Conservation (phyloP, 2,888 invertebrate species). For the Hetaerina titia region DNA sequence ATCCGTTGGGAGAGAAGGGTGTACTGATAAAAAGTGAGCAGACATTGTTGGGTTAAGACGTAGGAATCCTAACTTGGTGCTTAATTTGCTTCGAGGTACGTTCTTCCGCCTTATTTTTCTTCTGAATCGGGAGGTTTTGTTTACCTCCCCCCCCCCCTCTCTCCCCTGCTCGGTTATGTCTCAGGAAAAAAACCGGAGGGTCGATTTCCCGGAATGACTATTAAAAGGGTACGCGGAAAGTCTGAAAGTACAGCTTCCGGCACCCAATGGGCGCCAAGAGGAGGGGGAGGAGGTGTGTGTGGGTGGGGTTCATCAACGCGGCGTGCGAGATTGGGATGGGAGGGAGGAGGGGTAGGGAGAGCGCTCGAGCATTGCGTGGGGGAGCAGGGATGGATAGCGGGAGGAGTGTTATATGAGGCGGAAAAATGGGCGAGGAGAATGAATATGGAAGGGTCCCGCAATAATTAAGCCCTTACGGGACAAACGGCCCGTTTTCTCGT, state of each 20-base stretch:
- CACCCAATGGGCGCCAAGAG: not conserved
- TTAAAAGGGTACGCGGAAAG: conserved; percentile 14
- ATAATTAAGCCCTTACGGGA: conserved; percentile 21
- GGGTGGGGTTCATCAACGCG: not conserved
- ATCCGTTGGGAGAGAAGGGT: too few relatives aligned
- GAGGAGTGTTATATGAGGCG: not conserved
- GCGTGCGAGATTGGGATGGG: not conserved
- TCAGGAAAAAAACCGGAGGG: not conserved
- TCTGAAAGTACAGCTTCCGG: not conserved
- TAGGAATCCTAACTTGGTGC: too few relatives aligned
- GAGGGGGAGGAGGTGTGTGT: not conserved
- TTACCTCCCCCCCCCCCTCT: not conserved
- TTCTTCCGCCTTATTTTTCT: not conserved
- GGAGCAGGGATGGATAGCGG: not conserved
- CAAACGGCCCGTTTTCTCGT: not conserved
- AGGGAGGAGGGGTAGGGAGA: not conserved
- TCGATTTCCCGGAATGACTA: not conserved
- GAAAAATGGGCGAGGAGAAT: not conserved
- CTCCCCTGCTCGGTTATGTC: not conserved
- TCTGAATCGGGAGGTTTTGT: not conserved
- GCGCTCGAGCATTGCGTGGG: not conserved
- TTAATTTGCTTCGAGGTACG: not conserved
- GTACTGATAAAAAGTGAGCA: too few relatives aligned
- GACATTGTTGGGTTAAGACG: too few relatives aligned
- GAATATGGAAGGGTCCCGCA: not conserved